Evolutionary conservation across 2,888 invertebrate genomes (phyloP).

Genomic region (Coleophora deauratella): DNA sequence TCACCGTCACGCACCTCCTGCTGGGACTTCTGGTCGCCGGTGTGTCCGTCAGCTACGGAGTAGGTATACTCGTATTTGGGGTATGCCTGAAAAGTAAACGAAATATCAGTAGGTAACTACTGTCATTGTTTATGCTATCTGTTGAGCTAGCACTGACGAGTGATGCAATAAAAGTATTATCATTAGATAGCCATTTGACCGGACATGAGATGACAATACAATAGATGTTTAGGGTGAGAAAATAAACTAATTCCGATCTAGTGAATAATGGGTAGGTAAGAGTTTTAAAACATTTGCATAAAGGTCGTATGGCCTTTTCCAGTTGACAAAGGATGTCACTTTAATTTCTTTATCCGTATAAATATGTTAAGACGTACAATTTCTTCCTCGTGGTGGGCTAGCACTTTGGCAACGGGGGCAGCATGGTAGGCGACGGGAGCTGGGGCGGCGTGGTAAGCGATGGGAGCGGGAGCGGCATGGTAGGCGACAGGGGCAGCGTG

Average conservation of each 20-base stretch:
- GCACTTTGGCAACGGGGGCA: slow-evolving; percentile 26
- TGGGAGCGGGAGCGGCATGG: slow-evolving; percentile 19
- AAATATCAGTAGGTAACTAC: background rate
- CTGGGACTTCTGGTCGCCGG: slow-evolving; percentile 73
- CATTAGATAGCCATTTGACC: background rate
- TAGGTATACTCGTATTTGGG: slow-evolving; percentile 69
- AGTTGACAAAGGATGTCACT: too few relatives aligned
- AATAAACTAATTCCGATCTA: background rate
- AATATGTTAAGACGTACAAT: slow-evolving; percentile 1
- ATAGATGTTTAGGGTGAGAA: slow-evolving; percentile 1
- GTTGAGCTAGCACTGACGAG: background rate
- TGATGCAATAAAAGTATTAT: background rate
- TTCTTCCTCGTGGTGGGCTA: slow-evolving; percentile 21
- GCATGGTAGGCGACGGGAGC: slow-evolving; percentile 17
- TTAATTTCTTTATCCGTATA: too few relatives aligned
- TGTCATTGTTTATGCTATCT: too few relatives aligned
- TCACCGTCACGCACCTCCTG: slow-evolving; percentile 70
- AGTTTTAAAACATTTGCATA: too few relatives aligned
- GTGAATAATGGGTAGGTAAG: too few relatives aligned
- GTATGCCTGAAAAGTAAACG: slow-evolving; percentile 34
- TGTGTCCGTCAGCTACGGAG: slow-evolving; percentile 71
- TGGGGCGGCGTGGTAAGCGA: slow-evolving; percentile 22
- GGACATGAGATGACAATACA: background rate
- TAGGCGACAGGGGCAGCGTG: slow-evolving; percentile 23
- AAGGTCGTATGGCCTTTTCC: too few relatives aligned